These are phyloP conservation scores for Glomeris maerens DNA, from an alignment of 1,140 invertebrate genomes.

Conservation along the genomic window DNA sequence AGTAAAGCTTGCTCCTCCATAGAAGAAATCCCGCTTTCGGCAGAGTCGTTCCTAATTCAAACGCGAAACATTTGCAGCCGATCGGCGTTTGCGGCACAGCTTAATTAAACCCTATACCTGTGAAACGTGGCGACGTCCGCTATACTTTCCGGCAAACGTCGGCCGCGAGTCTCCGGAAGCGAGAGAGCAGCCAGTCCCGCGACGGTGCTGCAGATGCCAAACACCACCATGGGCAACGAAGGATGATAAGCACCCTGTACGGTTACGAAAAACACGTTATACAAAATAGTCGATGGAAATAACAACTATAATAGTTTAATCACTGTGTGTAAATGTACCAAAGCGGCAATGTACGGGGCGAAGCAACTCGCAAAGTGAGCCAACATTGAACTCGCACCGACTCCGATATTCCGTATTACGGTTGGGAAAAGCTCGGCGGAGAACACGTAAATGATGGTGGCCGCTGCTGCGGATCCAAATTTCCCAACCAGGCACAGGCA, in stretches of 20 bases:
- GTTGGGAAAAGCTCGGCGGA: conserved; percentile 36
- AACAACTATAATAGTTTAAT: no score
- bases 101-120: no score
- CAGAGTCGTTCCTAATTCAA: no score
- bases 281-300: no score
- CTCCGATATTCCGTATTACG: conserved; percentile 32
- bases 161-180: conserved; percentile 26
- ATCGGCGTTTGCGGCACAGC: no score
- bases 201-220: conserved; percentile 22
- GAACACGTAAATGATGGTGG: conserved; percentile 25
- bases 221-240: conserved; percentile 23
- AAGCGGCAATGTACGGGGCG: conserved; percentile 29
- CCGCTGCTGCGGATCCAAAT: conserved; percentile 22
- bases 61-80: no score
- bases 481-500: conserved; percentile 21
- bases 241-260: no score
- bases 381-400: conserved; percentile 36
- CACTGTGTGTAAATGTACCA: conserved; percentile 22
- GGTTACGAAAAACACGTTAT: no score
- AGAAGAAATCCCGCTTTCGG: no score
- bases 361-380: conserved; percentile 36
- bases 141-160: conserved; percentile 26
- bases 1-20: no score
- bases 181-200: conserved; percentile 23
- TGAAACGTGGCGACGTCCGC: no score